phyloP scores from a whole-genome alignment of 2,113 vertebrate genomes.

The Todiramphus saurophagus region DNA sequence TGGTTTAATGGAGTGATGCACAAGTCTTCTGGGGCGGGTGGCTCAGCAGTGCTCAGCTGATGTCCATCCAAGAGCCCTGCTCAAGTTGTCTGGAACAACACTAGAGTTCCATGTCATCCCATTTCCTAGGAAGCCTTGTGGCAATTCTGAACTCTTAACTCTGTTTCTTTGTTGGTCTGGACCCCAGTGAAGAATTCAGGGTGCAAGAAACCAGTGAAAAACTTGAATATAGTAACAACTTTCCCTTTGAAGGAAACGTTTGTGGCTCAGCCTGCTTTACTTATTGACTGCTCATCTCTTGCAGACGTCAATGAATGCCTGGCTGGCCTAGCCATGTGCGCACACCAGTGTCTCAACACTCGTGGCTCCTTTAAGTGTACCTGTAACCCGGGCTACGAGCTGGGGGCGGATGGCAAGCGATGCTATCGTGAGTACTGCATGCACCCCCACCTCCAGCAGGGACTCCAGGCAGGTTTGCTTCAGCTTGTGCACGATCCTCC shows the following conservation, averaged over 20 bases:
- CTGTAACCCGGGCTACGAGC: constrained; percentile 86
- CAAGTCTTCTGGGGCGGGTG: rapidly evolving
- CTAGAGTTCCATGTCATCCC: rapidly evolving
- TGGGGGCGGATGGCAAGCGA: constrained; percentile 86
- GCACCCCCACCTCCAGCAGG: rapidly evolving
- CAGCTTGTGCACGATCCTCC: background rate
- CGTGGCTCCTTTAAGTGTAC: constrained; percentile 86
- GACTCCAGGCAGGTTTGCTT: rapidly evolving
- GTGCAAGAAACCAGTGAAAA: background rate
- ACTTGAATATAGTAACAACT: rapidly evolving
- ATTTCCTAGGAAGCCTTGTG: background rate
- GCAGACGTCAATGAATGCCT: constrained; percentile 90
- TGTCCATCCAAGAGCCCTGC: background rate
- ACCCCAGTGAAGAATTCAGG: rapidly evolving
- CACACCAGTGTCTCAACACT: constrained; percentile 90
- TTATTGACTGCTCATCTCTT: rapidly evolving
- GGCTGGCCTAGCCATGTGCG: constrained; percentile 73
- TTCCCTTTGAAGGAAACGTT: rapidly evolving
- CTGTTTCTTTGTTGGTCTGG: background rate
- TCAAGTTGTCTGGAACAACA: rapidly evolving
- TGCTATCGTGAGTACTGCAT: constrained; percentile 87
- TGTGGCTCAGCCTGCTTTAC: background rate
- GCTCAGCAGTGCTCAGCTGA: rapidly evolving
- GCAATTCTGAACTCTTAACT: background rate
- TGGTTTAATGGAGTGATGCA: rapidly evolving